phyloP scores from a whole-genome alignment of 2,797 vertebrate genomes.

The Staurois parvus region DNA sequence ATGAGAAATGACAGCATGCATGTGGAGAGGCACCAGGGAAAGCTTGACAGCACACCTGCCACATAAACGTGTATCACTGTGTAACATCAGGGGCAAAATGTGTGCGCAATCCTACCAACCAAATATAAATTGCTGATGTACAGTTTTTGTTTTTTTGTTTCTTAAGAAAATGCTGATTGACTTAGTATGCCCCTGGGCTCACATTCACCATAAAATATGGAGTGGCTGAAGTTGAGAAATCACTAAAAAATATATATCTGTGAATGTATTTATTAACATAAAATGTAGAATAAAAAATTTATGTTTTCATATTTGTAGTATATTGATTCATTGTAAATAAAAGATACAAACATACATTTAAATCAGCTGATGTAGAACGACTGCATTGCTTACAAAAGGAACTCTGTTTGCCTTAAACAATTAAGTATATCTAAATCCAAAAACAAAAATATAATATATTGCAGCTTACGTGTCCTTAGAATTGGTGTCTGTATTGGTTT shows the following conservation, averaged over 20 bases:
- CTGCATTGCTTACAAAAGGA: no score
- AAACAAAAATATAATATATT: no score
- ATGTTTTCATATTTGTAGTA: not conserved
- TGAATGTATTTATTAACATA: not conserved
- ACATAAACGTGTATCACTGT: not conserved
- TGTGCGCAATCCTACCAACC: not conserved
- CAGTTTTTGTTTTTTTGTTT: slow-evolving; percentile 4
- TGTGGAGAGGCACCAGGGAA: slow-evolving; percentile 6
- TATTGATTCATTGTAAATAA: not conserved
- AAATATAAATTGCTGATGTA: not conserved
- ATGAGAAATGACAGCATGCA: slow-evolving; percentile 25
- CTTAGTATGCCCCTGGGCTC: not conserved
- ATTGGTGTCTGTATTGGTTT: no score
- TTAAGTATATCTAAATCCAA: no score
- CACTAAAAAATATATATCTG: not conserved
- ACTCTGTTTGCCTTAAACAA: no score
- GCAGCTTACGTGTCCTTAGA: no score
- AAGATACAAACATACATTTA: no score
- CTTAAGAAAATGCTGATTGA: not conserved
- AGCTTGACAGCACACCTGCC: slow-evolving; percentile 21
- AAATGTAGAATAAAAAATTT: not conserved
- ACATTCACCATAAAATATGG: not conserved
- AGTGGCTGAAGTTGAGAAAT: not conserved
- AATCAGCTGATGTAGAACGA: no score
- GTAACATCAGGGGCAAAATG: not conserved